Base-by-base conservation (phyloP, 92 coral and sea anemone genomes). In the Micromussa lordhowensis region DNA sequence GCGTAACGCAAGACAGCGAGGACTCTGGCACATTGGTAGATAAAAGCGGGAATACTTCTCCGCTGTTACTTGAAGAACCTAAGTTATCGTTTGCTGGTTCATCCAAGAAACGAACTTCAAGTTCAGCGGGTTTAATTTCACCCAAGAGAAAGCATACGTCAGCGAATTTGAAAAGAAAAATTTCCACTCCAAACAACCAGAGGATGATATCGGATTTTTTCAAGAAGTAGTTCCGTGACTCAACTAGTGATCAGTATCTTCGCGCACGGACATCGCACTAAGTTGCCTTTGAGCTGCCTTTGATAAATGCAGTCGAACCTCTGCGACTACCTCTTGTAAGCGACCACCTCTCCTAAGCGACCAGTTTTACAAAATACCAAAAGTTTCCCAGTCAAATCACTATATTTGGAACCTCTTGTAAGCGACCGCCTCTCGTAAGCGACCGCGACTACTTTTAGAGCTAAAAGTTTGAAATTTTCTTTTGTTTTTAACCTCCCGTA, bases 121-220 rank as follows among this genome's bases (percentile, higher is more conserved):
- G 53, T 21, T 73, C 80, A 54, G 40, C 24, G 34, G 69, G 90
- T 26, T 28, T 71, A 28, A 55, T 22, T 66, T 87, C 80, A 18
- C 86, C 90, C 38, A 87, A 68, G 70, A 79, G 80, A 71, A 69
- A 29, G 24, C 75, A 44, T 64, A 29, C 77, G 17, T 70, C 85
- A 24, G 40, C 74, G 4, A 57, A 22, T 44, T 54, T 9, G 44
- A 79, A 48, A 53, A 63, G 58, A 15, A 79, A 69, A 80, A 32
- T 32, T 24, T 30, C 90, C 55, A 79, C 90, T 68, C 86, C 74
- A 40, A 68, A 28, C 16, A 80, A 80, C 68, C 90, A 87, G 85
- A 79, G 85, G 72, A 87, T 18, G 16, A 87, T 87, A 44, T 79
- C 90, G 16, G 71, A 79, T 32, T 87, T 87, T 69, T 87, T 87